These are phyloP conservation scores for Noctua janthe DNA, from an alignment of 2,888 invertebrate species.

Conservation along the genomic window DNA sequence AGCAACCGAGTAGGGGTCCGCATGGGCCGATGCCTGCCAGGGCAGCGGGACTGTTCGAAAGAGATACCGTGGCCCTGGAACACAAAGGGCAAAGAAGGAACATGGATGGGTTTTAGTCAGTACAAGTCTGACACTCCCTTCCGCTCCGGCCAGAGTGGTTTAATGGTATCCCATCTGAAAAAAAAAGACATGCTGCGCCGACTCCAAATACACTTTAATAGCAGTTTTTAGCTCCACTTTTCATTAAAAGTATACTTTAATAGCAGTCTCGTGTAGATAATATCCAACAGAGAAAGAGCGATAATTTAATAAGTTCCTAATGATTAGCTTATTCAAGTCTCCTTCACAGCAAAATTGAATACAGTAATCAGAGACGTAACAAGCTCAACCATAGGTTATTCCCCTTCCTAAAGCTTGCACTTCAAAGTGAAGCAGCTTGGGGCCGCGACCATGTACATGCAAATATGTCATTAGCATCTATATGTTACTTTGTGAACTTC, in stretches of 20 bases:
- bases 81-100: too few relatives aligned
- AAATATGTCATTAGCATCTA: conserved; percentile 65
- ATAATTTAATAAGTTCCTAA: neutral
- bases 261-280: neutral
- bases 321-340: neutral
- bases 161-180: too few relatives aligned
- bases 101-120: too few relatives aligned
- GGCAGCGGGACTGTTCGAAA: too few relatives aligned
- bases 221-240: too few relatives aligned
- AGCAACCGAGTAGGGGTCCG: too few relatives aligned
- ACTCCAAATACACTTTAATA: neutral
- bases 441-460: conserved; percentile 56
- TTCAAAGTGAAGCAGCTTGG: conserved; percentile 43
- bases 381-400: conserved; percentile 26
- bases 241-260: neutral
- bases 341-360: conserved; percentile 13
- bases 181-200: neutral
- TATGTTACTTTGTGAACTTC: conserved; percentile 48
- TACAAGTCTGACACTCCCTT: too few relatives aligned
- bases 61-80: too few relatives aligned
- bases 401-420: conserved; percentile 40
- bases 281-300: neutral
- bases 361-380: conserved; percentile 25
- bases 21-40: too few relatives aligned
- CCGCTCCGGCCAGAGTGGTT: too few relatives aligned